These are phyloP conservation scores for Drosophila guanche DNA, from an alignment of 1,140 invertebrate species.

Conservation along the genomic window DNA sequence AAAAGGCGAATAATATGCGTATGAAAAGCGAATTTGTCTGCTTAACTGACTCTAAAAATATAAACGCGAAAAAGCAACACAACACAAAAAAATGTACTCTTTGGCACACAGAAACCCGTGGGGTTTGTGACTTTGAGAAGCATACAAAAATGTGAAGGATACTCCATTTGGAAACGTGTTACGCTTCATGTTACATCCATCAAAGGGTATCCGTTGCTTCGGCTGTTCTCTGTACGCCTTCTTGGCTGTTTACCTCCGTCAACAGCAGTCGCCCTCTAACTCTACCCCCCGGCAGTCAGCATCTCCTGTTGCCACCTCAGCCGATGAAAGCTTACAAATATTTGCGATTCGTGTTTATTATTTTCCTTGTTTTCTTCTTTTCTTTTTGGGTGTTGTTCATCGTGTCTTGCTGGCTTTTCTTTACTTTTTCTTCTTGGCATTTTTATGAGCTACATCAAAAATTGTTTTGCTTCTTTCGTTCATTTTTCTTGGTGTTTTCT, in stretches of 20 bases:
- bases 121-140: too few species aligned
- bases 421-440: slow-evolving; percentile 16
- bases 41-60: slow-evolving; percentile 37
- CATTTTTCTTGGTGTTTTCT: slow-evolving; percentile 16
- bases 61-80: background rate
- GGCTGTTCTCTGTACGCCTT: too few species aligned
- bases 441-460: slow-evolving; percentile 67
- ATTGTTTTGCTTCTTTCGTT: slow-evolving; percentile 4
- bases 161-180: too few species aligned
- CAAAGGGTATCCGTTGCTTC: too few species aligned
- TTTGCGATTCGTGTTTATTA: slow-evolving; percentile 65
- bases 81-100: background rate
- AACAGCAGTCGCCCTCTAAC: slow-evolving; percentile 7
- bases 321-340: slow-evolving; percentile 69
- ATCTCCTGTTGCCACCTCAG: background rate
- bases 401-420: slow-evolving; percentile 11
- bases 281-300: background rate
- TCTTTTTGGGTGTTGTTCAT: slow-evolving; percentile 20
- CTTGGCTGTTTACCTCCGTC: slow-evolving; percentile 13
- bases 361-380: slow-evolving; percentile 24
- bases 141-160: too few species aligned
- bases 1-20: slow-evolving; percentile 12
- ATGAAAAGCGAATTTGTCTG: slow-evolving; percentile 4
- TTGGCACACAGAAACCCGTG: too few species aligned
- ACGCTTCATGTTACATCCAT: too few species aligned